Base-by-base conservation (phyloP, 1,140 invertebrate species). In the Gryon sp. region DNA sequence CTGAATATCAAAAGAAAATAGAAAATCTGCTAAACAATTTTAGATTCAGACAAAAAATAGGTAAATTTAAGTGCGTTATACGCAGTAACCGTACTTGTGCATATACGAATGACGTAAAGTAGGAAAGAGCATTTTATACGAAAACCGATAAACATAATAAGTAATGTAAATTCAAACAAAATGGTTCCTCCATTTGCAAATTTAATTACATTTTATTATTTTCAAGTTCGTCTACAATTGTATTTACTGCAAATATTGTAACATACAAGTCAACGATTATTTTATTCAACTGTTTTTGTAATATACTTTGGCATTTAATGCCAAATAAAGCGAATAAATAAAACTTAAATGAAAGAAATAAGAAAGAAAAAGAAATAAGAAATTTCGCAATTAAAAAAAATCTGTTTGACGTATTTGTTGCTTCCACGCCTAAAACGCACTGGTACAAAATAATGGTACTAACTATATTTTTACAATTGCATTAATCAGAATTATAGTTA, bases 151-250 rank as follows among this genome's bases (percentile, higher is more conserved):
- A 72, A 45, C 53, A 48, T 77, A 65, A 70, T 20, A 48, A 55
- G 41, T 60, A 6, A 50, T 73, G 75, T 78, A 78, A 40, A 78
- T 78, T 73, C 62, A 63, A 24, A 73, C 50, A 32, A 78, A 70
- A 73, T 52, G 76, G 76, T 78, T 78, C 76, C 76, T 78, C 68
- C 76, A 78, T 78, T 78, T 60, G 43, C 40, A 34, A 69, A 62
- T 76, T 69, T 6, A 63, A 69, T 63, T 69, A 28, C 41, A 69
- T 43, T 76, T 30, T 32, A 69, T 69, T 69, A 19, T 70, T 72
- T 26, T 60, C 75, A 73, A 32, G 41, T 57, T 76, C 50, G 62
- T 78, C 46, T 26, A 36, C 34, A 16, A 73, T 57, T 76, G 73
- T 76, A 76, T 66, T 48, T 76, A 76, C 22, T 76, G 65, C 32